Percentiles rank a stretch among this genome's conserved stretches.
These are phyloP conservation scores for Itoplectis maculator DNA, from an alignment of 2,888 invertebrate species.

Conservation along the genomic window DNA sequence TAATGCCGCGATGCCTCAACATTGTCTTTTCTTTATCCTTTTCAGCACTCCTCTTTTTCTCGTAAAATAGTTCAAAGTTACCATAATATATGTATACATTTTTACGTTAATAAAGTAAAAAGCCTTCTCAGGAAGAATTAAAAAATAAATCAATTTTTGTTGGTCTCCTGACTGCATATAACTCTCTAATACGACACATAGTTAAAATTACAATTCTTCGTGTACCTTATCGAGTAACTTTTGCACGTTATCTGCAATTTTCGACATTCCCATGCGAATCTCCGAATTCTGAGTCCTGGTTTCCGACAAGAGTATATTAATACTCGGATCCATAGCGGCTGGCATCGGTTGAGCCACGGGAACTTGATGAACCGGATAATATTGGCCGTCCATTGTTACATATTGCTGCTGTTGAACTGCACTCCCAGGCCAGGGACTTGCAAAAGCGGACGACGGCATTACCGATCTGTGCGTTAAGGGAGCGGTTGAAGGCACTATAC, in stretches of 20 bases:
- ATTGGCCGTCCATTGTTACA: constrained; percentile 76
- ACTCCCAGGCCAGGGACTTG: constrained; percentile 51
- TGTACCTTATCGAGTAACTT: constrained; percentile 86
- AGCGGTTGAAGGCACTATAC: constrained; percentile 38
- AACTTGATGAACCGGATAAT: constrained; percentile 75
- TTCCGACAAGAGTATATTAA: constrained; percentile 87
- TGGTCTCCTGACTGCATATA: too few relatives aligned
- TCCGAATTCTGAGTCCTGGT: constrained; percentile 88
- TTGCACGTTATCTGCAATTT: constrained; percentile 88
- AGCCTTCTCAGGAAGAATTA: too few relatives aligned
- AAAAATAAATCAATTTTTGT: too few relatives aligned
- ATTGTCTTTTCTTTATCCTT: neutral
- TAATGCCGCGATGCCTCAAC: constrained; percentile 30
- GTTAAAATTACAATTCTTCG: constrained; percentile 3
- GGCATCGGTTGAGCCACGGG: constrained; percentile 74
- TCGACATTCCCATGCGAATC: constrained; percentile 88
- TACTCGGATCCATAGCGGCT: constrained; percentile 83
- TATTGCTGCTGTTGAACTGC: constrained; percentile 74
- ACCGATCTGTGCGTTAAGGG: constrained; percentile 52
- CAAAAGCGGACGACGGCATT: constrained; percentile 40
- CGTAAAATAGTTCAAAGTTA: too few relatives aligned
- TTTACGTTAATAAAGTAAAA: too few relatives aligned
- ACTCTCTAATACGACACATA: constrained; percentile 12
- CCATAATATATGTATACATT: too few relatives aligned
- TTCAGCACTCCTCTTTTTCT: neutral